Conservation (phyloP, 2,113 vertebrate genomes). For the Hippoglossus stenolepis region DNA sequence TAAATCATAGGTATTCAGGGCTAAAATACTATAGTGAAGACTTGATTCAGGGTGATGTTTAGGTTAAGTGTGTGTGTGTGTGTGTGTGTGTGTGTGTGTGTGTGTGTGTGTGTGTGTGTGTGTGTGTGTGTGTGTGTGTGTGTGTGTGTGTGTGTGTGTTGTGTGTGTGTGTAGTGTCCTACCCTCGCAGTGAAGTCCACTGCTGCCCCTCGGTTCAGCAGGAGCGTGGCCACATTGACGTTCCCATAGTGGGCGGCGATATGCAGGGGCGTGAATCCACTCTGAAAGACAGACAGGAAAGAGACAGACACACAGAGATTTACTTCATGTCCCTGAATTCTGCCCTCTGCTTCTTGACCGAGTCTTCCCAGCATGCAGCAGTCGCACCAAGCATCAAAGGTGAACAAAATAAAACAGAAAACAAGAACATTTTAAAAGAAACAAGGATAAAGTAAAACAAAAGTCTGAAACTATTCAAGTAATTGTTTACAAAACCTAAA, state of each 20-base stretch:
- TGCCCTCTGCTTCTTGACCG: conserved; percentile 14
- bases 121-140: conserved; percentile 20
- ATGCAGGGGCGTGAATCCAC: conserved; percentile 97
- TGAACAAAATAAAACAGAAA: conserved; percentile 51
- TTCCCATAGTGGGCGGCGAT: conserved; percentile 98
- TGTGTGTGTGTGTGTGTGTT: conserved; percentile 9
- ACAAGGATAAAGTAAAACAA: conserved; percentile 2
- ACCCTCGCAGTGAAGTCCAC: conserved; percentile 97
- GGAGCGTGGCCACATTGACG: conserved; percentile 94
- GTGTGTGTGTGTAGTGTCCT: conserved; percentile 20
- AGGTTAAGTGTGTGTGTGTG: background rate
- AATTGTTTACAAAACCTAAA: conserved; percentile 10
- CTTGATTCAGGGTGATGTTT: too few species aligned
- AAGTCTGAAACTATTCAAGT: background rate
- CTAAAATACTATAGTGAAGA: too few species aligned
- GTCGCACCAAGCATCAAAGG: conserved; percentile 66
- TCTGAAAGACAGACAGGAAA: conserved; percentile 81
- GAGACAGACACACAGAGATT: conserved; percentile 28
- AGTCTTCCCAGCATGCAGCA: conserved; percentile 79
- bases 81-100: conserved; percentile 21
- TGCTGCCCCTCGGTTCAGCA: conserved; percentile 94
- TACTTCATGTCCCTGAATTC: background rate
- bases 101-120: conserved; percentile 20
- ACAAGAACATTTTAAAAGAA: background rate
- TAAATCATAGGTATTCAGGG: too few species aligned